Evolutionary conservation across 1,140 invertebrate genomes (phyloP).

Genomic region (Euschistus heros): DNA sequence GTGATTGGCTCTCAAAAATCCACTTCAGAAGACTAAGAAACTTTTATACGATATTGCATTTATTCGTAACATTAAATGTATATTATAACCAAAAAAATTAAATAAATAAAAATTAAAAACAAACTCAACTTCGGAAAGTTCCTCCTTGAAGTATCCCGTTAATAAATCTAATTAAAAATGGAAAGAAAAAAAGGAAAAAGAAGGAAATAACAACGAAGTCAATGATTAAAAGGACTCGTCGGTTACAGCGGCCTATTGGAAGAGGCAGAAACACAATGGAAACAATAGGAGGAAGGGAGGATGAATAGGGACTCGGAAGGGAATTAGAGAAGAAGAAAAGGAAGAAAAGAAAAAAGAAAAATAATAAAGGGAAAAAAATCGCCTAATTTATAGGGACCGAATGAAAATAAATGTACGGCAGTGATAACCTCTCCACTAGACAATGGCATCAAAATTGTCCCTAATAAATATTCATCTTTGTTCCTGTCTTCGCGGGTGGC

Average conservation of each 20-base stretch:
- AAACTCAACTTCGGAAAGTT: no score
- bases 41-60: no score
- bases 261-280: background rate
- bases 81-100: no score
- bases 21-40: no score
- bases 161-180: slow-evolving; percentile 7
- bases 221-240: background rate
- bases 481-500: no score
- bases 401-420: slow-evolving; percentile 1
- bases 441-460: background rate
- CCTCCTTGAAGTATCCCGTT: background rate
- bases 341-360: background rate
- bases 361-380: background rate
- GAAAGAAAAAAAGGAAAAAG: background rate
- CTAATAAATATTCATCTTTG: slow-evolving; percentile 6
- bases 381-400: slow-evolving; percentile 3
- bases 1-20: no score
- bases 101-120: no score
- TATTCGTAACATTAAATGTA: no score
- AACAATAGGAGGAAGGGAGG: slow-evolving; percentile 1
- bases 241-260: background rate
- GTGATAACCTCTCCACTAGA: background rate
- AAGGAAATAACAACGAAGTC: background rate
- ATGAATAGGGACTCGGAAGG: background rate
- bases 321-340: background rate